Percentiles rank a stretch among this genome's conserved stretches.
Evolutionary conservation across 2,888 invertebrate species (phyloP).

Genomic region (Brassicogethes aeneus): DNA sequence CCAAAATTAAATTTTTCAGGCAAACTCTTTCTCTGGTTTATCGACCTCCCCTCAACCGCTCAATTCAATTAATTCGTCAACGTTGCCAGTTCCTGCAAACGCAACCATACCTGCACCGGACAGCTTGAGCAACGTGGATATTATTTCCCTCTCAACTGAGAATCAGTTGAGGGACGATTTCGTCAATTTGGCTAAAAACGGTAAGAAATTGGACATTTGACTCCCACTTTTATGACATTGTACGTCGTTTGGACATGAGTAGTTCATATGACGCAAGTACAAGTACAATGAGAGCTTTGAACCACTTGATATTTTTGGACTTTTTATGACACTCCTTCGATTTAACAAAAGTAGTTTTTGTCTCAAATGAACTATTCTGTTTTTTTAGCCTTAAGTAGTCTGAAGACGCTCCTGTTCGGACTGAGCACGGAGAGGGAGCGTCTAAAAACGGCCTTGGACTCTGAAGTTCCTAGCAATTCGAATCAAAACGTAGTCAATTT

Average conservation of each 20-base stretch:
- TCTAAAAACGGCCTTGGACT: constrained; percentile 52
- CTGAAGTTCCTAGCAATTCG: constrained; percentile 34
- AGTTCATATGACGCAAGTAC: too few relatives aligned
- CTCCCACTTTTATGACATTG: too few relatives aligned
- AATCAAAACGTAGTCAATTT: constrained; percentile 45
- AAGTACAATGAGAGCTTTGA: too few relatives aligned
- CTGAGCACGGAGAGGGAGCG: constrained; percentile 49
- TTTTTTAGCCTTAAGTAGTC: constrained; percentile 40
- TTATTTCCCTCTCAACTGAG: constrained; percentile 36
- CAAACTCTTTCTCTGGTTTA: constrained; percentile 32
- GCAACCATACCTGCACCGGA: constrained; percentile 49
- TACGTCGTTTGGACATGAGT: too few relatives aligned
- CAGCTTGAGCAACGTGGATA: constrained; percentile 43
- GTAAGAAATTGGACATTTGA: too few relatives aligned
- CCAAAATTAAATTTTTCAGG: too few relatives aligned
- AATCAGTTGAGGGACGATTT: constrained; percentile 49
- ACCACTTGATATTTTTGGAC: too few relatives aligned
- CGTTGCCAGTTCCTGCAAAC: constrained; percentile 29
- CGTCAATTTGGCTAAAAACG: constrained; percentile 56
- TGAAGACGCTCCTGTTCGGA: constrained; percentile 42
- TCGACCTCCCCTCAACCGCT: constrained; percentile 29
- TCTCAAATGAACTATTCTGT: too few relatives aligned
- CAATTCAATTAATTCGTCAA: constrained; percentile 21
- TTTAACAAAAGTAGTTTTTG: too few relatives aligned
- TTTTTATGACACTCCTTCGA: too few relatives aligned